phyloP scores from a whole-genome alignment of 2,113 vertebrate genomes.

The Arvicanthis niloticus region DNA sequence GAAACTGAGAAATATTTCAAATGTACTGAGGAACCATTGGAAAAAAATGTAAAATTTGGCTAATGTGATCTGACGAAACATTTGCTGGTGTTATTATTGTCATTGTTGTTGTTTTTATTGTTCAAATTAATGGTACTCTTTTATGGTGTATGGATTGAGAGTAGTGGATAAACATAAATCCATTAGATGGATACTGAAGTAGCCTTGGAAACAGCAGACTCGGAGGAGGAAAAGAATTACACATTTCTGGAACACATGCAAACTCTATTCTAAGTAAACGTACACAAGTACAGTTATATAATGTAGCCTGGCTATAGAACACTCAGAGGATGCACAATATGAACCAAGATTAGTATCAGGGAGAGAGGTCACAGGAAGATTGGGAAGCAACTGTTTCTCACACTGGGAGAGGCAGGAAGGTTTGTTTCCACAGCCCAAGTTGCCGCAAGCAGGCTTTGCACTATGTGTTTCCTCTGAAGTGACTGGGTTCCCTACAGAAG shows the following conservation, averaged over 20 bases:
- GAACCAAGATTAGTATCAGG: not conserved
- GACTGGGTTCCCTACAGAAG: conserved; percentile 20
- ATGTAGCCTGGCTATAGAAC: not conserved
- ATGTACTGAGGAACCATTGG: not conserved
- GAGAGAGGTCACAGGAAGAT: not conserved
- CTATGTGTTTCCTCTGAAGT: not conserved
- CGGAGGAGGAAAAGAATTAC: not conserved
- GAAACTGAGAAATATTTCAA: not conserved
- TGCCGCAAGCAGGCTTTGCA: not conserved
- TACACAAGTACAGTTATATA: not conserved
- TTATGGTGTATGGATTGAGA: not conserved
- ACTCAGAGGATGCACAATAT: not conserved
- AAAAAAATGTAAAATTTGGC: not conserved
- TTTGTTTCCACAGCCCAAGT: not conserved
- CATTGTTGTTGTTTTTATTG: not conserved
- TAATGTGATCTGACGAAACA: not conserved
- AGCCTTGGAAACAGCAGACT: not conserved
- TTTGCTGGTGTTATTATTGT: not conserved
- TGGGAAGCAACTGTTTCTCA: not conserved
- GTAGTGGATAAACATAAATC: not conserved
- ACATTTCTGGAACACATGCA: not conserved
- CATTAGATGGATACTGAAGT: not conserved
- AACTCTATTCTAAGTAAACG: not conserved
- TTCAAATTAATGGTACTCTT: not conserved
- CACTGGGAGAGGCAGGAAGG: not conserved